Conservation (phyloP, 2,888 invertebrate genomes). For the Agrotis ipsilon region DNA sequence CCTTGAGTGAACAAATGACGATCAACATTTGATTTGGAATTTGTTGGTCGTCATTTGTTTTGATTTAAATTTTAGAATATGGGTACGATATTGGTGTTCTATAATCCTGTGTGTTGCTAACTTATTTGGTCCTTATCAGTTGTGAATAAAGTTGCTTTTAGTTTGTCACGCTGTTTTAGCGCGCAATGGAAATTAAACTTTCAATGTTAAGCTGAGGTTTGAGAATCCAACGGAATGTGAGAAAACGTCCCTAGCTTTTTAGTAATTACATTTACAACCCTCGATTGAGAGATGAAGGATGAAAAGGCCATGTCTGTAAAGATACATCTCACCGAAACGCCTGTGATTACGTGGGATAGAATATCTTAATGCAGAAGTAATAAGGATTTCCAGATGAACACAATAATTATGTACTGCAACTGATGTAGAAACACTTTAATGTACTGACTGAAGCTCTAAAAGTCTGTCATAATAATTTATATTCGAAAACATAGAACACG, state of each 20-base stretch:
- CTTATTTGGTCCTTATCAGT: too few species aligned
- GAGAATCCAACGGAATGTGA: too few species aligned
- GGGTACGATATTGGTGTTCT: neutral
- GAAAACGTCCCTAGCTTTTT: too few species aligned
- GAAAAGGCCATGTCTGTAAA: too few species aligned
- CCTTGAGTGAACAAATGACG: too few species aligned
- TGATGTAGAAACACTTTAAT: neutral
- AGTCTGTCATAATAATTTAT: conserved; percentile 16
- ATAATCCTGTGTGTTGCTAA: neutral
- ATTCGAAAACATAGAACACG: conserved; percentile 4
- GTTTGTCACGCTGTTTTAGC: too few species aligned
- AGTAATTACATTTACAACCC: too few species aligned
- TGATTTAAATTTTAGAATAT: neutral
- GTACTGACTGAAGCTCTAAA: neutral
- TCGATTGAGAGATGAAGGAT: too few species aligned
- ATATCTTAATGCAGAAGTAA: neutral
- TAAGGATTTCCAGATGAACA: neutral
- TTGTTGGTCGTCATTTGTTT: neutral
- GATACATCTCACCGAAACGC: too few species aligned
- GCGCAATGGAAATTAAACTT: too few species aligned
- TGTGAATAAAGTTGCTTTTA: too few species aligned
- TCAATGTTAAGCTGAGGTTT: too few species aligned
- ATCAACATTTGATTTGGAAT: neutral
- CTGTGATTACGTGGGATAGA: neutral
- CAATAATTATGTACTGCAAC: neutral